Conservation (phyloP, 2,888 invertebrate species). For the Mesorhabditis sp. region DNA sequence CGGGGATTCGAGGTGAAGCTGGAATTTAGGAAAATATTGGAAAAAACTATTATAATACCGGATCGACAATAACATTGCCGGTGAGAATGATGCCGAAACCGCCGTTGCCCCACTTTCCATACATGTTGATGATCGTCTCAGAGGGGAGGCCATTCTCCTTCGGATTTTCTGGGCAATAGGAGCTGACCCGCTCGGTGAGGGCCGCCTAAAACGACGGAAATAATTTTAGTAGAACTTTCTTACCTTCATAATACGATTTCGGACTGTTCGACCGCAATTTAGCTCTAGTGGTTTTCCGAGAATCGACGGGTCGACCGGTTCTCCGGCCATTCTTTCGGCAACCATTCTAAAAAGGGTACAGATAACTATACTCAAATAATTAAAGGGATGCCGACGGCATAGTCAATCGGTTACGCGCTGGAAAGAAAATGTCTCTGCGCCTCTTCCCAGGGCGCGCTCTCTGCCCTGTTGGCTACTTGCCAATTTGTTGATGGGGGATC, state of each 20-base stretch:
- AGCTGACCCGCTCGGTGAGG: slow-evolving; percentile 25
- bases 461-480: too few species aligned
- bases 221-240: too few species aligned
- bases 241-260: slow-evolving; percentile 38
- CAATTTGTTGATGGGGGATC: too few species aligned
- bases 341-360: slow-evolving; percentile 11
- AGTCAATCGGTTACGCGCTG: too few species aligned
- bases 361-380: too few species aligned
- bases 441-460: too few species aligned
- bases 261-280: slow-evolving; percentile 23
- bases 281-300: slow-evolving; percentile 28
- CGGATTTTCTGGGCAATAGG: slow-evolving; percentile 22
- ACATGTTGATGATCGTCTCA: slow-evolving; percentile 24
- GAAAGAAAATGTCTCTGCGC: too few species aligned
- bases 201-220: slow-evolving; percentile 18
- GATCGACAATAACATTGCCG: slow-evolving; percentile 38
- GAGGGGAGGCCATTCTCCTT: slow-evolving; percentile 30
- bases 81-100: slow-evolving; percentile 42
- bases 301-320: slow-evolving; percentile 15
- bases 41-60: not conserved
- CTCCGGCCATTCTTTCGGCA: slow-evolving; percentile 11
- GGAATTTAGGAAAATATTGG: not conserved
- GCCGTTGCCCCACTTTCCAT: slow-evolving; percentile 41
- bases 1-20: slow-evolving; percentile 27
- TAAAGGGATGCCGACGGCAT: too few species aligned